These are phyloP conservation scores for Diploptera punctata DNA, from an alignment of 2,888 invertebrate species.

Conservation along the genomic window DNA sequence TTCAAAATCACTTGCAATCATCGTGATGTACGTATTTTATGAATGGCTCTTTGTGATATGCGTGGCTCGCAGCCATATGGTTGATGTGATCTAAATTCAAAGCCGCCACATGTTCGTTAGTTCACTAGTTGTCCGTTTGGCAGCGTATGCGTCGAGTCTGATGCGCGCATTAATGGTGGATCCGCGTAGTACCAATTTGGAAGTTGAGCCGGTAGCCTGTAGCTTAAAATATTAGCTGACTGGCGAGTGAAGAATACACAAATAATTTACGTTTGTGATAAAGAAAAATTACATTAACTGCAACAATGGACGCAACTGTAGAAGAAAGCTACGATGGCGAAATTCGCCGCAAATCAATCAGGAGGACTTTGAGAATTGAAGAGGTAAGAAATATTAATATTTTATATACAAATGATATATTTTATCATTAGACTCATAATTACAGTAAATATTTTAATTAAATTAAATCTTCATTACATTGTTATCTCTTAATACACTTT, in stretches of 20 bases:
- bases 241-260: slow-evolving; percentile 9
- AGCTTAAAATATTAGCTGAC: slow-evolving; percentile 3
- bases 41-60: no score
- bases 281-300: neutral
- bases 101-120: neutral
- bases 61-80: no score
- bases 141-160: neutral
- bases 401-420: no score
- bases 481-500: no score
- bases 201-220: slow-evolving; percentile 8
- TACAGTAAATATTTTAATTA: no score
- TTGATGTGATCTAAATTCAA: no score
- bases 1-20: no score
- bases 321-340: slow-evolving; percentile 6
- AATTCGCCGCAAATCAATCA: slow-evolving; percentile 5
- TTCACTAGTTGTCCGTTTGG: neutral
- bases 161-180: neutral
- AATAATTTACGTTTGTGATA: slow-evolving; percentile 1
- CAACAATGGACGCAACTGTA: neutral
- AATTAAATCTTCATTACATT: no score
- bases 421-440: no score
- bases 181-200: slow-evolving; percentile 5
- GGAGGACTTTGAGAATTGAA: slow-evolving; percentile 11
- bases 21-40: no score
- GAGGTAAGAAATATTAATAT: no score